Base-by-base conservation (phyloP, 2,888 invertebrate genomes). In the Polydrusus tereticollis region DNA sequence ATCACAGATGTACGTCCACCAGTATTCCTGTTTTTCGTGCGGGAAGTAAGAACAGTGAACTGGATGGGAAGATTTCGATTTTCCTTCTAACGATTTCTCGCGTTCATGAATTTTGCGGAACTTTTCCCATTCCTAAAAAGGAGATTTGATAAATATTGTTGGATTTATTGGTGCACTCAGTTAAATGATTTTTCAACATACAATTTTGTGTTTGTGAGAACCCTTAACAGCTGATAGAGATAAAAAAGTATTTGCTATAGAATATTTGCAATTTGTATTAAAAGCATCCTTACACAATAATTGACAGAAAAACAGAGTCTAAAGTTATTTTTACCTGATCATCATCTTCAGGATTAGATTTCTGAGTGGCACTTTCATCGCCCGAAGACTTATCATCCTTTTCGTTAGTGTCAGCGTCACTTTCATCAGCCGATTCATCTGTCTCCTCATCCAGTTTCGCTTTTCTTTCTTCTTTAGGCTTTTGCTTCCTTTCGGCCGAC, bases 1-100 rank as follows among this genome's bases (percentile, higher is more conserved):
- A 87, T 99, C 99, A 86, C 95, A 95, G 79, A 99, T 94, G 86
- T 99, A 99, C 77, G 98, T 93, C 98, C 99, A 99, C 99, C 99
- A 99, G 87, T 94, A 98, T 86, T 99, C 99, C 85, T 98, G 98
- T 85, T 99, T 97, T 77, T 94, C 94, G 86, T 93, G 93, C 3
- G 99, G 97, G 86, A 94, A 99, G 85, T 93, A 92, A 0, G 99
- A 99, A 86, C 97, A 95, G 85, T 99, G 99, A 23, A 99, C 99
- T n/a, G 93, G 89, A 84, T 98, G 98, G 12, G 98, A 98, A 79
- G 93, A 89, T 86, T 97, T 96, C 55, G 96, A 96, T 82, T 96
- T 94, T 5, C 97, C 96, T 85, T 98, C 98, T 43, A 98, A 87
- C 14, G 90, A 89, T 77, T 95, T 92, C 82, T 98, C 97, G 18